These are phyloP conservation scores for Rhynchophorus ferrugineus DNA, from an alignment of 1,140 invertebrate genomes.

Conservation along the genomic window DNA sequence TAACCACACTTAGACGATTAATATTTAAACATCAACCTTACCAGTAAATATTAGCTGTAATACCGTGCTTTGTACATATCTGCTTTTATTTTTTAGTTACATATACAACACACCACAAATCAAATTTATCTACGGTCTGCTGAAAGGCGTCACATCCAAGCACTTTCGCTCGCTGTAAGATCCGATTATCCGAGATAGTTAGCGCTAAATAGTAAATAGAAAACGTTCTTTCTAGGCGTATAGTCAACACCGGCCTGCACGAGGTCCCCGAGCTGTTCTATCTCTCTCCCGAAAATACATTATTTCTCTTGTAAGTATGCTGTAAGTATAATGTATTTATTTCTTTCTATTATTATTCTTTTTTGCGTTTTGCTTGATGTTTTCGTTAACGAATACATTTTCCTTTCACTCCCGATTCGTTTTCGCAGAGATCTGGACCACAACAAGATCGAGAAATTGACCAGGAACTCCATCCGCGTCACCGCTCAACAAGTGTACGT, in stretches of 20 bases:
- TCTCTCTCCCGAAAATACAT: slow-evolving; percentile 43
- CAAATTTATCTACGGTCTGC: slow-evolving; percentile 38
- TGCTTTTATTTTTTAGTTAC: slow-evolving; percentile 41
- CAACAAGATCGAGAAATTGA: slow-evolving; percentile 47
- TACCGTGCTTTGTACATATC: too few species aligned
- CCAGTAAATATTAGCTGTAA: too few species aligned
- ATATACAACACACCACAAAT: slow-evolving; percentile 47
- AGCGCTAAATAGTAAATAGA: background rate
- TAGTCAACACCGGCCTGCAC: slow-evolving; percentile 47
- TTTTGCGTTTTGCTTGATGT: background rate
- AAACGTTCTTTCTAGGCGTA: slow-evolving; percentile 42
- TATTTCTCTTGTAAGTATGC: slow-evolving; percentile 51
- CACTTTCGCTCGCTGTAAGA: slow-evolving; percentile 46
- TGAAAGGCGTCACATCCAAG: slow-evolving; percentile 41
- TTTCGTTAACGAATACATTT: background rate
- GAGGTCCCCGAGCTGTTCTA: slow-evolving; percentile 45
- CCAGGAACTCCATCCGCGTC: slow-evolving; percentile 45
- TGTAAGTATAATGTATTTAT: slow-evolving; percentile 11
- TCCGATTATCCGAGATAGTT: slow-evolving; percentile 31
- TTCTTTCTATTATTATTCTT: background rate
- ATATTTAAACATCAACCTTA: too few species aligned
- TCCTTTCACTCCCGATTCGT: background rate
- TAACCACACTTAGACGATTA: too few species aligned
- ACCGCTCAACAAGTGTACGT: slow-evolving; percentile 53
- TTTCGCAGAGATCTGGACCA: slow-evolving; percentile 50